These are phyloP conservation scores for Drosophila kikkawai DNA, from an alignment of 1,140 invertebrate species.

Conservation along the genomic window DNA sequence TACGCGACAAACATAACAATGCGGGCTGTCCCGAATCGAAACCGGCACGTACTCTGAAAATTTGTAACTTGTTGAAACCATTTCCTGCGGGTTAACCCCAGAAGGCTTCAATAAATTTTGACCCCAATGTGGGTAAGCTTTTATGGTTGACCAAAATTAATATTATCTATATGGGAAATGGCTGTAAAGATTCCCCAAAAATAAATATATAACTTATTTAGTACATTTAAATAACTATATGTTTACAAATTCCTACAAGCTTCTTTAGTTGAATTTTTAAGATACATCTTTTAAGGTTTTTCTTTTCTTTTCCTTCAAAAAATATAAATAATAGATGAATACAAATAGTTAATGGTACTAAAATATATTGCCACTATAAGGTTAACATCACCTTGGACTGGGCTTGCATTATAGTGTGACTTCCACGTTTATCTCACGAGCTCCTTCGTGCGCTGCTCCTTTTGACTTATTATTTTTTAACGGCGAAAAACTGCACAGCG, in stretches of 20 bases:
- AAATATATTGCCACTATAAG: background rate
- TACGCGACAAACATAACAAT: conserved; percentile 81
- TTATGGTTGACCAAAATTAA: background rate
- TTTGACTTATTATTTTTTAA: conserved; percentile 66
- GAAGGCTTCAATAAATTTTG: background rate
- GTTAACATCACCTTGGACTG: conserved; percentile 3
- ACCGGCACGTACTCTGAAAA: conserved; percentile 67
- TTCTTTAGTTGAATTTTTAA: background rate
- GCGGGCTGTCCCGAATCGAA: conserved; percentile 30
- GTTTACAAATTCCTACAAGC: no score
- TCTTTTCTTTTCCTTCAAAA: background rate
- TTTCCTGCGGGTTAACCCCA: conserved; percentile 46
- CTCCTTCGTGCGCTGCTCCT: background rate
- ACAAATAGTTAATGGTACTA: background rate
- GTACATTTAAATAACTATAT: background rate
- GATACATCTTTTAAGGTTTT: background rate
- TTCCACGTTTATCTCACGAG: background rate
- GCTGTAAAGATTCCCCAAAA: background rate
- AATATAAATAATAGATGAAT: background rate
- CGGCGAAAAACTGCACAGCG: conserved; percentile 32
- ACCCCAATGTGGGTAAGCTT: background rate
- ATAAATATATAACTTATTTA: background rate
- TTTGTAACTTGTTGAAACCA: conserved; percentile 78
- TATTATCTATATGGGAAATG: background rate
- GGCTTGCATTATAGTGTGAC: background rate